Conservation (phyloP, 2,113 vertebrate species). For the Datnioides undecimradiatus region DNA sequence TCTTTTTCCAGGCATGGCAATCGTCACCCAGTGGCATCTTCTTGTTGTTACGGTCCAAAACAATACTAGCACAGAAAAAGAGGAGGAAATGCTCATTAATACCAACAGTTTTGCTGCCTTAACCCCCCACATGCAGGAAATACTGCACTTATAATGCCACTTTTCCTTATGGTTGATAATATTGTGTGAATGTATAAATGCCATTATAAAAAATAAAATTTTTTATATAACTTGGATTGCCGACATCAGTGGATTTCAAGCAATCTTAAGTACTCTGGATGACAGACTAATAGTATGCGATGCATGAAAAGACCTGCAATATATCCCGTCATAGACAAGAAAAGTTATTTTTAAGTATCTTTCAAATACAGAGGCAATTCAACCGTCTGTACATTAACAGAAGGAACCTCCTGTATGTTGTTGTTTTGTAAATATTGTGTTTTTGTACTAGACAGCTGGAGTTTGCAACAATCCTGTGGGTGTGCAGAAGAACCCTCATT, state of each 20-base stretch:
- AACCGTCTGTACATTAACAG: not conserved
- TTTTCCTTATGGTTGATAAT: not conserved
- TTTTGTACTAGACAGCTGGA: not conserved
- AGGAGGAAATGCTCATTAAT: constrained; percentile 36
- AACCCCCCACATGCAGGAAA: not conserved
- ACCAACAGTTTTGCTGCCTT: not conserved
- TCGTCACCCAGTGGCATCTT: constrained; percentile 88
- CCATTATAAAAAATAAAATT: no score
- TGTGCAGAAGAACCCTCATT: not conserved
- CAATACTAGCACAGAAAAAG: constrained; percentile 69
- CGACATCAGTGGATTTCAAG: not conserved
- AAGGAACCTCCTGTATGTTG: no score
- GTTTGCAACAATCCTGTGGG: not conserved
- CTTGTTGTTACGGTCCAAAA: constrained; percentile 79
- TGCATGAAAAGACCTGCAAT: not conserved
- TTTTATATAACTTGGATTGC: not conserved
- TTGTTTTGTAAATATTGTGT: not conserved
- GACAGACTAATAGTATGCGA: not conserved
- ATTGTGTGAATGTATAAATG: not conserved
- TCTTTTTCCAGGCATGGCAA: constrained; percentile 85
- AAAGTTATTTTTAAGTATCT: not conserved
- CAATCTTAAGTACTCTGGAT: not conserved
- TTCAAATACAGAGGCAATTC: not conserved
- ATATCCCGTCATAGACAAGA: not conserved
- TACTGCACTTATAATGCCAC: not conserved